phyloP scores from a whole-genome alignment of 2,888 invertebrate species.

The Noctua fimbriata region DNA sequence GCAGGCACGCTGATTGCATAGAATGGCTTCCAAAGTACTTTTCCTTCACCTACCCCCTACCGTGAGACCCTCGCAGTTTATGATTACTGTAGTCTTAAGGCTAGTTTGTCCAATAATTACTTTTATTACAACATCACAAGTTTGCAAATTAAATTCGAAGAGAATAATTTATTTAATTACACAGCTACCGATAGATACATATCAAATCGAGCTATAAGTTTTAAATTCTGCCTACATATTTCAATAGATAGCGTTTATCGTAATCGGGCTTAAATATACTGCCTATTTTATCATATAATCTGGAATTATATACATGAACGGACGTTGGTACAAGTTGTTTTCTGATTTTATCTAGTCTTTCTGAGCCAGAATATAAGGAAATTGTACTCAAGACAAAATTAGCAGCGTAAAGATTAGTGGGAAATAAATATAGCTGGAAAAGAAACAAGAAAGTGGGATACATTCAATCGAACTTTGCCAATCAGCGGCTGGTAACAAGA shows the following conservation, averaged over 20 bases:
- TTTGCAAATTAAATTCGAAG: slow-evolving; percentile 25
- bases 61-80: slow-evolving; percentile 49
- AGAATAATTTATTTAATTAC: slow-evolving; percentile 36
- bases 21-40: slow-evolving; percentile 64
- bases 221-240: slow-evolving; percentile 17
- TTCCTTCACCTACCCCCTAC: slow-evolving; percentile 60
- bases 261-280: slow-evolving; percentile 38
- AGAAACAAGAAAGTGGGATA: slow-evolving; percentile 59
- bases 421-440: slow-evolving; percentile 64
- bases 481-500: slow-evolving; percentile 71
- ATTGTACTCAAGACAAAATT: background rate
- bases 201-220: slow-evolving; percentile 45
- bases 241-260: slow-evolving; percentile 28
- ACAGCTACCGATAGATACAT: slow-evolving; percentile 34
- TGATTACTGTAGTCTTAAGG: slow-evolving; percentile 8
- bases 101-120: slow-evolving; percentile 28
- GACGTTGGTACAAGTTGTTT: background rate
- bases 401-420: slow-evolving; percentile 31
- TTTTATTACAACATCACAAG: slow-evolving; percentile 37
- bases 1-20: slow-evolving; percentile 69
- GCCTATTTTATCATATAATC: slow-evolving; percentile 23
- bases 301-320: slow-evolving; percentile 16
- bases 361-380: background rate
- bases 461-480: slow-evolving; percentile 75
- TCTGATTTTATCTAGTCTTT: background rate